phyloP scores from a whole-genome alignment of 2,888 invertebrate species.

The Strigamia transsilvanica region DNA sequence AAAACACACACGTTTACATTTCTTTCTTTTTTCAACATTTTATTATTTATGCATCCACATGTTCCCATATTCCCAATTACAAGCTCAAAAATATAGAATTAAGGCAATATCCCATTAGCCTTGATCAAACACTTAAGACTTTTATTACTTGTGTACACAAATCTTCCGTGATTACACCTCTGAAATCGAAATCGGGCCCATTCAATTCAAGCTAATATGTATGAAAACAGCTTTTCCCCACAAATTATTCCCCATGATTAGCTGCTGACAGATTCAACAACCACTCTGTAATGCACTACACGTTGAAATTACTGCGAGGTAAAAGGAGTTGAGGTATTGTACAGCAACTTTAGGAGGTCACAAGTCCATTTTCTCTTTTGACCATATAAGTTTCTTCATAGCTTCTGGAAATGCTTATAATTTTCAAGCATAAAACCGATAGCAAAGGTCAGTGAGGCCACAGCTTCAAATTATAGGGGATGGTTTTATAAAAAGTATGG shows the following conservation, averaged over 20 bases:
- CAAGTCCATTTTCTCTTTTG: constrained; percentile 38
- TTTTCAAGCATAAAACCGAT: constrained; percentile 47
- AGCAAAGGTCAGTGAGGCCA: constrained; percentile 45
- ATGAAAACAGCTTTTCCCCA: constrained; percentile 18
- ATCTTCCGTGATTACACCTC: constrained; percentile 32
- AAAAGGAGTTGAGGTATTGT: background rate
- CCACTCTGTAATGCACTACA: constrained; percentile 16
- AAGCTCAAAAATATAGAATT: background rate
- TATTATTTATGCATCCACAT: background rate
- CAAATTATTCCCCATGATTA: constrained; percentile 31
- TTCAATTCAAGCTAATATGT: background rate
- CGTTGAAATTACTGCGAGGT: background rate
- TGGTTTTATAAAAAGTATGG: constrained; percentile 2
- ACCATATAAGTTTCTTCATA: constrained; percentile 34
- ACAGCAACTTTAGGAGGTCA: constrained; percentile 33
- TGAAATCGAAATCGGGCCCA: constrained; percentile 7
- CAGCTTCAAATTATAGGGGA: constrained; percentile 40
- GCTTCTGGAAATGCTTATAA: constrained; percentile 47
- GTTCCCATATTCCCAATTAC: background rate
- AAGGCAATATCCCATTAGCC: constrained; percentile 14
- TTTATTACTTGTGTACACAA: constrained; percentile 28
- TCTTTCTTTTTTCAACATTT: too few species aligned
- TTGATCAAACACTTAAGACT: background rate
- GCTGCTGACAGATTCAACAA: constrained; percentile 38
- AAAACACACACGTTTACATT: too few species aligned